Evolutionary conservation across 2,113 vertebrate species (phyloP).

Genomic region (Oostethus manadensis): DNA sequence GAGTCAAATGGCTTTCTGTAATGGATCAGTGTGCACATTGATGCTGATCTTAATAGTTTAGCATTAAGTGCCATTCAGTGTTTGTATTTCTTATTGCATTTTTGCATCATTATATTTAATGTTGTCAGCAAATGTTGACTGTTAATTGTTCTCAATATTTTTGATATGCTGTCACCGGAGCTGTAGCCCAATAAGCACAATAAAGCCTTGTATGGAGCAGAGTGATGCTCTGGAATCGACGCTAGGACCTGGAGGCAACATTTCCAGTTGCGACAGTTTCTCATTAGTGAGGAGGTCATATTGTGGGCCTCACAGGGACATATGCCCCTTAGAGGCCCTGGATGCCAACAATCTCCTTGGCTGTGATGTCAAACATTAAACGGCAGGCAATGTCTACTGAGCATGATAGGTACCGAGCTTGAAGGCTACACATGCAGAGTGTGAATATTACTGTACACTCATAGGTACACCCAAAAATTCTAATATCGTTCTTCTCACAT

Average conservation of each 20-base stretch:
- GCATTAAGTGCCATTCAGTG: too few relatives aligned
- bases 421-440: not conserved
- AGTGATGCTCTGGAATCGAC: constrained; percentile 5
- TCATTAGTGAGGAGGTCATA: constrained; percentile 47
- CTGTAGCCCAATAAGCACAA: constrained; percentile 35
- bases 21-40: too few relatives aligned
- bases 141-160: constrained; percentile 14
- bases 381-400: constrained; percentile 16
- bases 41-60: too few relatives aligned
- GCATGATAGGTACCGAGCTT: constrained; percentile 1
- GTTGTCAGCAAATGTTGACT: constrained; percentile 20
- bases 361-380: constrained; percentile 32
- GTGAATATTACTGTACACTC: not conserved
- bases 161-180: constrained; percentile 18
- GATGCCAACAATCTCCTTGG: constrained; percentile 26
- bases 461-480: not conserved
- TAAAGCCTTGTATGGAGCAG: constrained; percentile 16
- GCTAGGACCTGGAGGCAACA: constrained; percentile 44
- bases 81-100: too few relatives aligned
- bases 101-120: not conserved
- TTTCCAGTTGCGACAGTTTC: constrained; percentile 50
- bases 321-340: constrained; percentile 41
- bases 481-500: too few relatives aligned
- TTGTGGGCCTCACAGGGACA: constrained; percentile 50
- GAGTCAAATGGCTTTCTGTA: too few relatives aligned